Evolutionary conservation across 2,113 vertebrate species (phyloP), one percentile per base, ranked within the genome.

Genomic region (Chionis minor): DNA sequence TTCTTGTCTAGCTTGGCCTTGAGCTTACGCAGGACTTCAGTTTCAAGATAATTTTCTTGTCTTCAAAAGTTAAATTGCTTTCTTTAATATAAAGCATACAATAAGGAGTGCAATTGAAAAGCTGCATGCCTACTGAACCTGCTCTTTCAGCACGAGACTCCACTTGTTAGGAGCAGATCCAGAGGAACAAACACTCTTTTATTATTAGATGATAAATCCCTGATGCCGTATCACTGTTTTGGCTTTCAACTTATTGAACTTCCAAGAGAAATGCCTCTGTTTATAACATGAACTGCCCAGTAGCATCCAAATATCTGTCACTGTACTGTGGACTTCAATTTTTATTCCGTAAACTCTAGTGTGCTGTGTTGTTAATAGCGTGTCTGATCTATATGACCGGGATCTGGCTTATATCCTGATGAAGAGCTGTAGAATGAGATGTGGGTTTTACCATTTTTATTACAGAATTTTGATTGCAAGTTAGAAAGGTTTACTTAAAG

Each of bases 121-220:
- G 66, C 92, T 74, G 69, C 82, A 82, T 87, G 87, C 94, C 77
- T 45, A 26, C 88, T 93, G 90, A 92, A 90, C 78, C 83, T 88
- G 92, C 69, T 94, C 87, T 94, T 97, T 94, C 95, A 92, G 81
- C 79, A 49, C 59, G 66, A 96, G 90, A 63, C 80, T 87, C 66
- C 42, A 18, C 91, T 94, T 84, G 85, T 79, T 95, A 12, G 14
- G 44, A 92, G 81, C 86, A 92, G 87, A 91, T 96, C 94, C 54
- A 8, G 88, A 94, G 92, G 74, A 97, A 96, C 89, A 95, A 95
- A 85, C 93, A 54, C 63, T 94, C 97, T 94, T 95, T 97, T 94
- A 96, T 97, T 97, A 94, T 93, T 91, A 94, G 84, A 95, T 97
- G 94, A 96, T 95, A 97, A 97, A 97, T 97, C 97, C 93, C 87